Base-by-base conservation (phyloP, 2,797 vertebrate genomes). In the Hippocampus kuda region DNA sequence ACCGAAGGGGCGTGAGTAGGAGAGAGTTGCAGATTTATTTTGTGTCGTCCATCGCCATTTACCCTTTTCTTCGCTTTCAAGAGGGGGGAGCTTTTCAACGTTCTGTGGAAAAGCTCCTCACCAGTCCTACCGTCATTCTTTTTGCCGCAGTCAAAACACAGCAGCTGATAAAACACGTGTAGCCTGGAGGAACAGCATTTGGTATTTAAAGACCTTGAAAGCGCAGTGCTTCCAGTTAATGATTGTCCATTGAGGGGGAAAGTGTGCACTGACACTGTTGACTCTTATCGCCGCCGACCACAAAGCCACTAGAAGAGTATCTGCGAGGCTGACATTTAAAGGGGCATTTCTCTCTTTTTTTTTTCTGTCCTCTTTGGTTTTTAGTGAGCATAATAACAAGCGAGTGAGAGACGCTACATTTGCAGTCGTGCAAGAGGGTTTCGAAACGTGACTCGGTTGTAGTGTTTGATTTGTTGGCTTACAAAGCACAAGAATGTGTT, bases 271-370 rank as follows among this genome's bases (percentile, higher is more conserved):
- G 81, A 86, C 77, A 84, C 79, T 83, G 85, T 86, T 85, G 83
- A 86, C 83, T 88, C 87, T 91, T 92, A 92, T 92, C 89, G 61
- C 86, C 70, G 67, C 67, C 79, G 86, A 84, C 88, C 88, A 90
- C 87, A 85, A 83, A 88, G 84, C 84, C 72, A 41, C 77, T 63
- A 81, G 77, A 78, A 78, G 79, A 72, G 68, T 88, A 89, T 88
- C 86, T 88, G 73, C 56, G 34, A 72, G 77, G 83, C 79, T 88
- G 87, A 84, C 85, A 86, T 86, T 89, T 88, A 84, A 86, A 87
- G 84, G 80, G 84, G 84, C 77, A 84, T 83, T 81, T 83, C 81
- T 77, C 74, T 12, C n/a, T n/a, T 48, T 38, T 8, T 86, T 86
- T 79, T 82, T 75, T 82, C 74, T 73, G 76, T 12, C n/a, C 57